phyloP scores from a whole-genome alignment of 2,113 vertebrate genomes.

The Toxotes chatareus region DNA sequence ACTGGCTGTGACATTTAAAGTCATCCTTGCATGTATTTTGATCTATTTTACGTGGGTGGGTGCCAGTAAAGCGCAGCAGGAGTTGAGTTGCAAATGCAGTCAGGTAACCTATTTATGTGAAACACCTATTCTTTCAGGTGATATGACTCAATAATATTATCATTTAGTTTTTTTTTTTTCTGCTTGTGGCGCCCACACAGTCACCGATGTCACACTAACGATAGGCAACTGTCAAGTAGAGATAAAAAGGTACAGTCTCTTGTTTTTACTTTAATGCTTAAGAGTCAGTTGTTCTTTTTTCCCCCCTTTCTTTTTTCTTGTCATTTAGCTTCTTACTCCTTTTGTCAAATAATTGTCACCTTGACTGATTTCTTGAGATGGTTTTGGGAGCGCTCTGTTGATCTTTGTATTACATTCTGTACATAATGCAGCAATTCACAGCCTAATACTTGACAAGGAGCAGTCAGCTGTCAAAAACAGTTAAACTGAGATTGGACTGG shows the following conservation, averaged over 20 bases:
- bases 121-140: constrained; percentile 4
- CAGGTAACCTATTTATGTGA: neutral
- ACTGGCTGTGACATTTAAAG: neutral
- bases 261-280: too few relatives aligned
- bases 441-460: neutral
- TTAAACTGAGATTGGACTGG: neutral
- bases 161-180: neutral
- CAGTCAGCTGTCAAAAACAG: neutral
- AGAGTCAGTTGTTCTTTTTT: too few relatives aligned
- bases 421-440: neutral
- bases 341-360: too few relatives aligned
- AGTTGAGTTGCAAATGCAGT: neutral
- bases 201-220: neutral
- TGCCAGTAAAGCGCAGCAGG: neutral
- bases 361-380: neutral
- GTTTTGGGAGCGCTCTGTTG: neutral
- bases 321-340: too few relatives aligned
- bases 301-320: neutral
- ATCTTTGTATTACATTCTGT: neutral
- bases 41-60: neutral
- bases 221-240: too few relatives aligned
- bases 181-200: too few relatives aligned
- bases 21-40: neutral
- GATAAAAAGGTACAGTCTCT: too few relatives aligned
- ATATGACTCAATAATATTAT: neutral